Conservation (phyloP, 2,113 vertebrate species). For the Echinops telfairi region DNA sequence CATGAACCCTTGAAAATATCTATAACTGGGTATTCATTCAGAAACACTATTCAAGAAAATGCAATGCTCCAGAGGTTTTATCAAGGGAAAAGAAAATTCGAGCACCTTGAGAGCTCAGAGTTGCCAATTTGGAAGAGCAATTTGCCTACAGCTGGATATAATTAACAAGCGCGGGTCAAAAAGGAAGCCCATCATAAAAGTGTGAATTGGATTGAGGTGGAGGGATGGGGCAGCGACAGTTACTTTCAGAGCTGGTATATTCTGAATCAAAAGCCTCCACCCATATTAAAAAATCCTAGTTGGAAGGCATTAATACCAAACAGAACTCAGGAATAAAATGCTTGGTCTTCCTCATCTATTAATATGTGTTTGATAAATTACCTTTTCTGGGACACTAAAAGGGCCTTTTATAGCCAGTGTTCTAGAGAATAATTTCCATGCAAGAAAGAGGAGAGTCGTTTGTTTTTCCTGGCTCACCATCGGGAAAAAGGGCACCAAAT, state of each 20-base stretch:
- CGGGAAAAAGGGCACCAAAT: neutral
- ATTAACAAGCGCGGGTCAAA: slow-evolving; percentile 81
- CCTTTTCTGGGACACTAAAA: slow-evolving; percentile 6
- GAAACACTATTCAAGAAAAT: slow-evolving; percentile 73
- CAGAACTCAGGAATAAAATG: neutral
- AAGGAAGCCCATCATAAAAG: slow-evolving; percentile 78
- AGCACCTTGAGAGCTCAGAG: slow-evolving; percentile 68
- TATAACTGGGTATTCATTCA: slow-evolving; percentile 65
- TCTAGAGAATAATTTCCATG: slow-evolving; percentile 31
- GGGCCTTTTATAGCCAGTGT: slow-evolving; percentile 22
- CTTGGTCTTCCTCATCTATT: neutral
- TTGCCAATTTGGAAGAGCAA: slow-evolving; percentile 79
- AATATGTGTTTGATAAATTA: slow-evolving; percentile 27
- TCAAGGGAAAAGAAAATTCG: slow-evolving; percentile 33
- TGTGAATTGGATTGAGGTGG: slow-evolving; percentile 76
- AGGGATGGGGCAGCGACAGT: slow-evolving; percentile 51
- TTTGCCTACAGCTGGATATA: slow-evolving; percentile 80
- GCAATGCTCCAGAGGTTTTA: slow-evolving; percentile 70
- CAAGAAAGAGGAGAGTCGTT: neutral
- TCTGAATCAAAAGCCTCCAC: slow-evolving; percentile 32
- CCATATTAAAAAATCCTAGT: slow-evolving; percentile 38
- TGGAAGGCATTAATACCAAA: slow-evolving; percentile 24
- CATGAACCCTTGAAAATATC: slow-evolving; percentile 70
- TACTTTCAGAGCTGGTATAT: slow-evolving; percentile 21
- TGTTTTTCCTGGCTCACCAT: neutral